Evolutionary conservation across 2,113 vertebrate species (phyloP), one percentile per base, ranked within the genome.

Genomic region (Ceuthmochares aereus): DNA sequence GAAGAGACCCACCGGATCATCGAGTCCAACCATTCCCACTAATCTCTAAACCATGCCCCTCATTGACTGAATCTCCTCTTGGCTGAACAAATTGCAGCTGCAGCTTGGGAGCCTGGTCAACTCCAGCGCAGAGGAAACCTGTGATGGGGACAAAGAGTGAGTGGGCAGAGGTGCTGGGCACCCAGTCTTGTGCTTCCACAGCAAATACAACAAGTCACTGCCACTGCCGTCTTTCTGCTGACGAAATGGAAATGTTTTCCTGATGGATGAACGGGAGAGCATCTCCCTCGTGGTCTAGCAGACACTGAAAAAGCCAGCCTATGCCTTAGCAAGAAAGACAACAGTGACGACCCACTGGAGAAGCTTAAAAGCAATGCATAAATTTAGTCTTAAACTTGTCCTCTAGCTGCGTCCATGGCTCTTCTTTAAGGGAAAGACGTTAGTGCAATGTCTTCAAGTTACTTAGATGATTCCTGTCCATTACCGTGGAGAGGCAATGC

Each of bases 351-450:
- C 32, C 21, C 52, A 7, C 47, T 4, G 43, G 60, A 92, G 27
- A 32, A 92, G 64, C 56, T 51, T 23, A 49, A 79, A 42, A 84
- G 60, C 45, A 29, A 18, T 1, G 52, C 77, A 78, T 77, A 93
- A 94, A 89, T 84, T 63, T 80, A 80, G 7, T 26, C 43, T 56
- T 93, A 72, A 88, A 60, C 30, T 45, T 55, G 14, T 78, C 63
- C 82, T 77, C n/a, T 16, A 32, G 81, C 81, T 59, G 42, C 11
- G 30, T 58, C 83, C 76, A 2, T 3, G 34, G 84, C 75, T 95
- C 66, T 16, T 7, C 20, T 66, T 85, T 76, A 73, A 56, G 55
- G 54, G 40, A 72, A 60, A 93, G 34, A 42, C 36, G 29, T 78
- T 29, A 87, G 23, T 10, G 10, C 70, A 72, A 68, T 10, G 10